Evolutionary conservation across 1,140 invertebrate genomes (phyloP).

Genomic region (Popillia japonica): DNA sequence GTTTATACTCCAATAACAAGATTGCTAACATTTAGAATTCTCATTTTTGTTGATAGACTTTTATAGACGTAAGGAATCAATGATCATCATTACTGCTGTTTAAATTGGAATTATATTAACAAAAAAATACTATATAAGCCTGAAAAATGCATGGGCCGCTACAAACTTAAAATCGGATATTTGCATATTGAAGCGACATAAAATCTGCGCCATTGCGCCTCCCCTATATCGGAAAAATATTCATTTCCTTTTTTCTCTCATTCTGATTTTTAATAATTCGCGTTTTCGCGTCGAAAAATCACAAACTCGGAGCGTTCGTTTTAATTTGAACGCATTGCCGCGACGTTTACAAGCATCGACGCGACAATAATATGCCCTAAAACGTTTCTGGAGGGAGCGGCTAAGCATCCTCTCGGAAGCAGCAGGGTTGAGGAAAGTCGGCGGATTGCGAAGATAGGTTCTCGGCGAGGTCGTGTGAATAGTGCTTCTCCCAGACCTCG

Average conservation of each 20-base stretch:
- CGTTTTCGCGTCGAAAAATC: background rate
- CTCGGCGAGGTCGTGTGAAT: background rate
- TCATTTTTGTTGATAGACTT: no score
- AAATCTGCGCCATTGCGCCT: background rate
- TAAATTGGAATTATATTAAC: no score
- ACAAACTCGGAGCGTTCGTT: background rate
- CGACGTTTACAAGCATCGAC: background rate
- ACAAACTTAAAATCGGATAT: background rate
- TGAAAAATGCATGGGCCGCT: no score
- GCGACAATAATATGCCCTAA: constrained; percentile 9
- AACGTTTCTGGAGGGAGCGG: background rate
- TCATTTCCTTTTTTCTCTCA: background rate
- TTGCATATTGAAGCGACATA: background rate
- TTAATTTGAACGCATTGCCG: background rate
- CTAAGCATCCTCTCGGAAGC: constrained; percentile 2
- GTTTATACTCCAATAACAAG: no score
- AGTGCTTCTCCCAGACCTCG: background rate
- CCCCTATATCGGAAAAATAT: background rate
- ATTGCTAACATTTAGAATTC: no score
- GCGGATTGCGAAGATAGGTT: background rate
- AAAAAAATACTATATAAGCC: background rate
- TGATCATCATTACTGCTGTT: no score
- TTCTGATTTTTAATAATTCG: background rate
- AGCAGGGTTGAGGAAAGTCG: background rate
- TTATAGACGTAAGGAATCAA: no score